A percentile compares a stretch with the other conserved stretches of the same genome.
These are phyloP conservation scores for Littorina saxatilis DNA, from an alignment of 1,140 invertebrate genomes.

Conservation along the genomic window DNA sequence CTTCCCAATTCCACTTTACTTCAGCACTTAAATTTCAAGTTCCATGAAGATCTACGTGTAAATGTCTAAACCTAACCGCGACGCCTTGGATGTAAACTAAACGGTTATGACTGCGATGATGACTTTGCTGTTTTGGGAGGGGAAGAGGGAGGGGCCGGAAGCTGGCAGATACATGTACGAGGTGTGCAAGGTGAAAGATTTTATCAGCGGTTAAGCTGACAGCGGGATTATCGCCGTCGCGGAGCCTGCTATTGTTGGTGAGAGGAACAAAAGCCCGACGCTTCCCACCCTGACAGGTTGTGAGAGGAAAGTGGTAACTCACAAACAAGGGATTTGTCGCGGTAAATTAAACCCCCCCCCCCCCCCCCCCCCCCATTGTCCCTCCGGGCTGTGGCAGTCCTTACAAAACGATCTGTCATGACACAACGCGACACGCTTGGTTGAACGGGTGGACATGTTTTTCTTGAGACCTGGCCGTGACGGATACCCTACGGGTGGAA, in stretches of 20 bases:
- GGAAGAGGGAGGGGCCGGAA: too few species aligned
- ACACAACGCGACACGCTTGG: not conserved
- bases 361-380: too few species aligned
- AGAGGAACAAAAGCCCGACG: not conserved
- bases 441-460: not conserved
- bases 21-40: too few species aligned
- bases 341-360: not conserved
- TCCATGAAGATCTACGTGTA: too few species aligned
- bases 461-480: not conserved
- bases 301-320: not conserved
- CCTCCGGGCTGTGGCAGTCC: too few species aligned
- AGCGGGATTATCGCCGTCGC: slow-evolving; percentile 11
- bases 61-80: too few species aligned
- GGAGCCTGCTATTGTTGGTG: not conserved
- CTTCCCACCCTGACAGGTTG: not conserved
- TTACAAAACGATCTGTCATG: not conserved
- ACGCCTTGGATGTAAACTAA: too few species aligned
- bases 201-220: not conserved
- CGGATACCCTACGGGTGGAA: too few species aligned
- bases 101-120: too few species aligned
- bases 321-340: slow-evolving; percentile 10
- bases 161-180: not conserved
- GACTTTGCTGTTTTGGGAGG: too few species aligned
- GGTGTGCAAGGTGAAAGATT: slow-evolving; percentile 12
- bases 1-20: too few species aligned